Evolutionary conservation across 2,888 invertebrate species (phyloP).

Genomic region (Drosophila ezoana): DNA sequence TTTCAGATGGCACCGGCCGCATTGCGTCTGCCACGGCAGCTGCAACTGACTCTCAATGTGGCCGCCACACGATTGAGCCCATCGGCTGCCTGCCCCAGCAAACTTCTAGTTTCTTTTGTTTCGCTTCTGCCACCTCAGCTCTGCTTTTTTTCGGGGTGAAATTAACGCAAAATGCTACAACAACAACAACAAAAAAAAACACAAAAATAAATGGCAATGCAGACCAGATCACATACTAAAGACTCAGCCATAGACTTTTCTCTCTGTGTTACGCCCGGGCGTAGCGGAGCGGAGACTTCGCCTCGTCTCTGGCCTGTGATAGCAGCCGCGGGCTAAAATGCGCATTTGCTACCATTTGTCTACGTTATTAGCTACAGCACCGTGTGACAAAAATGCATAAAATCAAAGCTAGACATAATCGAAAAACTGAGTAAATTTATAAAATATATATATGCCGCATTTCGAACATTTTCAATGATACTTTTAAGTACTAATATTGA

Average conservation of each 20-base stretch:
- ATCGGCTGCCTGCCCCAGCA: constrained; percentile 41
- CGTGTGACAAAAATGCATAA: constrained; percentile 20
- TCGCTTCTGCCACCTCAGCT: constrained; percentile 2
- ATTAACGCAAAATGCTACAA: constrained; percentile 48
- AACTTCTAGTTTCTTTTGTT: constrained; percentile 58
- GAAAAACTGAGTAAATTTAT: too few species aligned
- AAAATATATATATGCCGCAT: too few species aligned
- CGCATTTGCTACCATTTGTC: constrained; percentile 36
- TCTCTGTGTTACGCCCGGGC: constrained; percentile 72
- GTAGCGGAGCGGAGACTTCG: constrained; percentile 11
- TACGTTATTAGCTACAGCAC: constrained; percentile 32
- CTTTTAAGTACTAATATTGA: too few species aligned
- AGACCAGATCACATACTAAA: constrained; percentile 35
- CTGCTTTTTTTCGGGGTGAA: constrained; percentile 61
- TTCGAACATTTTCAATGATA: too few species aligned
- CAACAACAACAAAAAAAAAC: constrained; percentile 8
- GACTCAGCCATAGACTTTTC: constrained; percentile 44
- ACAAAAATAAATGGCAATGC: constrained; percentile 36
- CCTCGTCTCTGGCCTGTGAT: constrained; percentile 13
- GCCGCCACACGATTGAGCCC: constrained; percentile 54
- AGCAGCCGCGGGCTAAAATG: constrained; percentile 21
- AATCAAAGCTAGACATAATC: not conserved
- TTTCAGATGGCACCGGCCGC: not conserved
- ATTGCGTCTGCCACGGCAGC: constrained; percentile 13
- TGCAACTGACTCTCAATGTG: constrained; percentile 40